Evolutionary conservation across 2,888 invertebrate species (phyloP).

Genomic region (Apotomis betuletana): DNA sequence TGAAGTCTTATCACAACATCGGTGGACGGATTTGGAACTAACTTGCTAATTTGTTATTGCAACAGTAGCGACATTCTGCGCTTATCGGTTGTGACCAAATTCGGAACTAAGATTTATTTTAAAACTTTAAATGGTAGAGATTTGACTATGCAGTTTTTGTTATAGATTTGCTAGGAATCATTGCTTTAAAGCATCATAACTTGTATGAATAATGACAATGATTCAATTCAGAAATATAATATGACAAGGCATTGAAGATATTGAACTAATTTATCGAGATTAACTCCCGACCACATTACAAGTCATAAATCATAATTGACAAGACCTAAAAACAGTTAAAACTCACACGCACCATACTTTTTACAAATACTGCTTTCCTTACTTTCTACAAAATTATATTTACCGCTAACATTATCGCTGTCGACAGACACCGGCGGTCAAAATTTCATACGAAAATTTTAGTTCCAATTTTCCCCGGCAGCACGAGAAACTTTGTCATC

Average conservation of each 20-base stretch:
- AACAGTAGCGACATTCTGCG: not conserved
- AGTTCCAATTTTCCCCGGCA: constrained; percentile 11
- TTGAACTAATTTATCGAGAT: too few species aligned
- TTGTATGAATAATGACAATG: too few species aligned
- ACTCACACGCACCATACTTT: too few species aligned
- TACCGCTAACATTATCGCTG: not conserved
- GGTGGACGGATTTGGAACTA: not conserved
- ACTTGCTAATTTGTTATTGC: not conserved
- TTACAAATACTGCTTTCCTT: not conserved
- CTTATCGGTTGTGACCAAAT: not conserved
- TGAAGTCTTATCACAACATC: constrained; percentile 5
- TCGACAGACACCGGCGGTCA: not conserved
- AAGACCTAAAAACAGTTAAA: too few species aligned
- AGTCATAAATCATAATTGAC: too few species aligned
- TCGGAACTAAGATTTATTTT: not conserved
- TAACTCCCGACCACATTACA: too few species aligned
- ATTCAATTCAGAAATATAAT: too few species aligned
- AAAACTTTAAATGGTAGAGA: too few species aligned
- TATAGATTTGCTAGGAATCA: too few species aligned
- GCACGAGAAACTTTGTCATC: constrained; percentile 24
- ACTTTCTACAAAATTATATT: not conserved
- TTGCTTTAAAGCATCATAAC: too few species aligned
- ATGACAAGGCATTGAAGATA: too few species aligned
- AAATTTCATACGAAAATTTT: constrained; percentile 5
- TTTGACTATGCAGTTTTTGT: too few species aligned